Conservation (phyloP, 23 tunicate species). For the Trididemnum nubilum region DNA sequence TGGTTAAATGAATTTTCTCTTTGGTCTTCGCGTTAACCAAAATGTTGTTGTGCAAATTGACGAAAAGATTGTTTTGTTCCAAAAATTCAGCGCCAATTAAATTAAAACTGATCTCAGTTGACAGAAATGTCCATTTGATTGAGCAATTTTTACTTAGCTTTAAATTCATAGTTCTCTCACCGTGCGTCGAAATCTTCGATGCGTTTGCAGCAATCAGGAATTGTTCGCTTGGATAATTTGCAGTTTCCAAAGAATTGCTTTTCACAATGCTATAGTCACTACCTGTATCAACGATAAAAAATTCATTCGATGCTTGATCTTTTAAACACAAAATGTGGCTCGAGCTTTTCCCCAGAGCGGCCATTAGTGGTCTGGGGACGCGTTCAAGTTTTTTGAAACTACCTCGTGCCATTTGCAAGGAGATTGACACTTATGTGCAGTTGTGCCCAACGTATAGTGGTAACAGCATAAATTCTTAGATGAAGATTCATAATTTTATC, state of each 20-base stretch:
- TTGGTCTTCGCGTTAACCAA: conserved; percentile 1
- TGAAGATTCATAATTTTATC: no score
- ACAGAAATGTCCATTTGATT: background rate
- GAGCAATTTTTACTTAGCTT: background rate
- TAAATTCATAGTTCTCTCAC: background rate
- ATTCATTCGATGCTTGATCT: background rate
- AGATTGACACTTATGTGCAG: background rate
- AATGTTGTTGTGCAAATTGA: background rate
- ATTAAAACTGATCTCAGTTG: background rate
- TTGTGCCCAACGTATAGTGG: background rate
- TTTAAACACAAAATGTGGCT: background rate
- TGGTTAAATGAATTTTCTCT: background rate
- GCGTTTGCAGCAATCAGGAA: background rate
- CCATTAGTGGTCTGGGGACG: background rate
- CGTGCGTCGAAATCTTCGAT: background rate
- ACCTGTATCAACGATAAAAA: background rate
- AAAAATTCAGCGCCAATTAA: background rate
- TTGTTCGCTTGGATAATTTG: background rate
- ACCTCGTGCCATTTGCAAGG: background rate
- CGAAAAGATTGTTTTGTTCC: background rate
- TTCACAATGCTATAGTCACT: background rate
- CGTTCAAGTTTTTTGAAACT: background rate
- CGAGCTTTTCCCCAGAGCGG: background rate
- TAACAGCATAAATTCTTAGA: no score
- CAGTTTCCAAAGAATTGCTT: background rate